Conservation (phyloP, 2,113 vertebrate genomes). For the Callocephalon fimbriatum region DNA sequence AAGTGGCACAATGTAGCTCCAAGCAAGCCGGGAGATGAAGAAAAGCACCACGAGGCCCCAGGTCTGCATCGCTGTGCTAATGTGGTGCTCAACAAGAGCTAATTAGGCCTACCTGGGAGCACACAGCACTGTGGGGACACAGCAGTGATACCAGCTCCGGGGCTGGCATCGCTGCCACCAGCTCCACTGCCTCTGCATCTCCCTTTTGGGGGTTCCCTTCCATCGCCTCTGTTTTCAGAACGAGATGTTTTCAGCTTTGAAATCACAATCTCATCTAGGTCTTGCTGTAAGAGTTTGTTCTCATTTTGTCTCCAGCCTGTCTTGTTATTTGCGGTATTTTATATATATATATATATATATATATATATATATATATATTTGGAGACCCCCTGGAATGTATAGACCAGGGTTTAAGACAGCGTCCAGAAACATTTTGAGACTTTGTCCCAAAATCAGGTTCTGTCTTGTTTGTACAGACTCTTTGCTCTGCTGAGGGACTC, state of each 20-base stretch:
- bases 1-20: slow-evolving; percentile 27
- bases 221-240: not conserved
- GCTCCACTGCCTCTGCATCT: not conserved
- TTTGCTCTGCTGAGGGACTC: not conserved
- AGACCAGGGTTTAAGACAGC: not conserved
- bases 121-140: not conserved
- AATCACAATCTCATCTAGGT: not conserved
- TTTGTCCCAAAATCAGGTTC: not conserved
- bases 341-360: too few species aligned
- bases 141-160: not conserved
- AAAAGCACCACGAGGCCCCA: not conserved
- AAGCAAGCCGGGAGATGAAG: not conserved
- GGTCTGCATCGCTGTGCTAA: not conserved
- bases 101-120: slow-evolving; percentile 24
- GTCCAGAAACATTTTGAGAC: not conserved
- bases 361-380: too few species aligned
- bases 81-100: not conserved
- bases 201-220: not conserved
- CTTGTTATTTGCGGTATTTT: not conserved
- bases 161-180: not conserved
- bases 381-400: not conserved
- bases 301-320: not conserved
- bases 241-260: not conserved
- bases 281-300: not conserved
- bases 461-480: not conserved